Percentiles rank a stretch among this genome's conserved stretches.
phyloP scores from a whole-genome alignment of 2,113 vertebrate species.

The Epinephelus lanceolatus region DNA sequence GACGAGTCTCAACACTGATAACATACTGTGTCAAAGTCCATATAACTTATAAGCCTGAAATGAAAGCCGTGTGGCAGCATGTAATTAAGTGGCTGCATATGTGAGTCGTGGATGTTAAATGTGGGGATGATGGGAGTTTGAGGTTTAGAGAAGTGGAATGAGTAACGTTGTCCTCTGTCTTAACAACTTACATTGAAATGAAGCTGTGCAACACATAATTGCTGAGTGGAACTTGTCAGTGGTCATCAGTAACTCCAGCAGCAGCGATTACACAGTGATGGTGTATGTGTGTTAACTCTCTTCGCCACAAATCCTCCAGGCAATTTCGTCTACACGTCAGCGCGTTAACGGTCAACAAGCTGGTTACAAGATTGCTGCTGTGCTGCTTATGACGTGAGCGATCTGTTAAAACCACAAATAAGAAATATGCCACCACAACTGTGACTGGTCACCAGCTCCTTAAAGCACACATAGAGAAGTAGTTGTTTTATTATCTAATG shows the following conservation, averaged over 20 bases:
- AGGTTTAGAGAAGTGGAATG: not conserved
- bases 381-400: not conserved
- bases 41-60: conserved; percentile 18
- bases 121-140: not conserved
- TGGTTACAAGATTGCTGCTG: not conserved
- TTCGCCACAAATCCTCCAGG: conserved; percentile 15
- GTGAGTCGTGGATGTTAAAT: conserved; percentile 14
- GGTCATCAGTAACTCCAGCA: conserved; percentile 25
- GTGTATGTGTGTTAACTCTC: conserved; percentile 26
- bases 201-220: conserved; percentile 19
- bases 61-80: conserved; percentile 7
- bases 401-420: not conserved
- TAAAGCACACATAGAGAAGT: not conserved
- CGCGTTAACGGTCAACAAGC: conserved; percentile 25
- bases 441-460: not conserved
- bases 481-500: not conserved
- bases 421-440: not conserved
- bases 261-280: conserved; percentile 22
- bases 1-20: conserved; percentile 23
- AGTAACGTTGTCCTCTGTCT: not conserved
- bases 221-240: conserved; percentile 42
- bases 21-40: conserved; percentile 39
- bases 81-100: conserved; percentile 12
- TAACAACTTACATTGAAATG: not conserved
- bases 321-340: conserved; percentile 11